A percentile compares a stretch with the other conserved stretches of the same genome.
phyloP scores from a whole-genome alignment of 2,888 invertebrate genomes.

The Ophioninae sp. region DNA sequence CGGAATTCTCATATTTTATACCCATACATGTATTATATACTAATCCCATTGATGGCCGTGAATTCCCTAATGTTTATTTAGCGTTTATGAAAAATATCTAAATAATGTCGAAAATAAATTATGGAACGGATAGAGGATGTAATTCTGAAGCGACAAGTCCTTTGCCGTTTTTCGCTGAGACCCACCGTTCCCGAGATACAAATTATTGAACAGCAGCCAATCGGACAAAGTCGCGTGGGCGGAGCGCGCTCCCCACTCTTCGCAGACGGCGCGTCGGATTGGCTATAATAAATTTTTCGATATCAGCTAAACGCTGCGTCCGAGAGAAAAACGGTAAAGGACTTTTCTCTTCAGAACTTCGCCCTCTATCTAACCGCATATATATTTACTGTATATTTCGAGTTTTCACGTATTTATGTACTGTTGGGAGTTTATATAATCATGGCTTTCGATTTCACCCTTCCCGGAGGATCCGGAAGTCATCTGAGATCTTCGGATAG shows the following conservation, averaged over 20 bases:
- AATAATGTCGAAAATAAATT: not conserved
- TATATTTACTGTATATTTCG: not conserved
- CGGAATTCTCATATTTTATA: not conserved
- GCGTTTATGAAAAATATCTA: not conserved
- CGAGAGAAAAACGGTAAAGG: not conserved
- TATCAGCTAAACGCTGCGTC: not conserved
- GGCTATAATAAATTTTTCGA: not conserved
- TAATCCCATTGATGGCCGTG: not conserved
- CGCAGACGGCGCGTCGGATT: not conserved
- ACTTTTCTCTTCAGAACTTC: not conserved
- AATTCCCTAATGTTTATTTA: not conserved
- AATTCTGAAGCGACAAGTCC: not conserved
- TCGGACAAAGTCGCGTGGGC: not conserved
- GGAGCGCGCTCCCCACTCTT: not conserved
- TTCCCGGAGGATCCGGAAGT: not conserved
- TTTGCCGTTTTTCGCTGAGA: not conserved
- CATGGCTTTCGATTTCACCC: not conserved
- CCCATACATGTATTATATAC: not conserved
- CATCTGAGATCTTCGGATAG: constrained; percentile 24
- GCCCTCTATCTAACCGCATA: not conserved
- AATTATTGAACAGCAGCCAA: not conserved
- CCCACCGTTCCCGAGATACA: not conserved
- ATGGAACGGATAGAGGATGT: not conserved
- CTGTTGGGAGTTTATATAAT: not conserved
- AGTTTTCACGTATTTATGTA: not conserved